Percentiles rank a stretch among this genome's conserved stretches.
Conservation (phyloP, 2,888 invertebrate species). For the Xylocampa areola region DNA sequence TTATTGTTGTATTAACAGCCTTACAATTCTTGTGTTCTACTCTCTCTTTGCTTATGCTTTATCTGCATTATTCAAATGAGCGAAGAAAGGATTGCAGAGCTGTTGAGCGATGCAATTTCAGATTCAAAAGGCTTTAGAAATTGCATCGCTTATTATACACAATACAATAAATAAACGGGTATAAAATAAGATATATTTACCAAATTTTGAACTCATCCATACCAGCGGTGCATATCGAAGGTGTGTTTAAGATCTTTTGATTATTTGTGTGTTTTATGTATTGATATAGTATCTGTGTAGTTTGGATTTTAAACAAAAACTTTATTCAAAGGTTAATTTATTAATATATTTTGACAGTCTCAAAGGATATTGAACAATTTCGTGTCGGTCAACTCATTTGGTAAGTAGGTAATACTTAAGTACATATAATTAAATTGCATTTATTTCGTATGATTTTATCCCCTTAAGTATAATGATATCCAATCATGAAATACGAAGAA, state of each 20-base stretch:
- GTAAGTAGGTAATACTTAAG: not conserved
- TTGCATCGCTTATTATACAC: slow-evolving; percentile 56
- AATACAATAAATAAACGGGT: slow-evolving; percentile 55
- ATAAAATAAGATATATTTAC: slow-evolving; percentile 74
- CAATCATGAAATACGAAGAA: not conserved
- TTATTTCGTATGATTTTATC: not conserved
- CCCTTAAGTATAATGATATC: not conserved
- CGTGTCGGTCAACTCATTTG: not conserved
- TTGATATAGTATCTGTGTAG: slow-evolving; percentile 44
- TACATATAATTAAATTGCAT: not conserved
- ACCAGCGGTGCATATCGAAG: slow-evolving; percentile 89
- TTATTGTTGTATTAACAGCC: slow-evolving; percentile 62
- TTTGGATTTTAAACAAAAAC: slow-evolving; percentile 15
- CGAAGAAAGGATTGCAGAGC: slow-evolving; percentile 65
- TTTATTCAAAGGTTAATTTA: not conserved
- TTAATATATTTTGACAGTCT: not conserved
- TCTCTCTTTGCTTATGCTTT: slow-evolving; percentile 51
- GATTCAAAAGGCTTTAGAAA: slow-evolving; percentile 54
- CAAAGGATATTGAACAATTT: not conserved
- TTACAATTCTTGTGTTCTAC: slow-evolving; percentile 62
- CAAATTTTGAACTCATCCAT: slow-evolving; percentile 85
- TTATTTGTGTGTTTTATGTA: slow-evolving; percentile 70
- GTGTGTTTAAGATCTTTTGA: slow-evolving; percentile 70
- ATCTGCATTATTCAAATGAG: slow-evolving; percentile 63
- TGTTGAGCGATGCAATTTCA: slow-evolving; percentile 67